Conservation (phyloP, 2,888 invertebrate genomes). For the Cabera pusaria region DNA sequence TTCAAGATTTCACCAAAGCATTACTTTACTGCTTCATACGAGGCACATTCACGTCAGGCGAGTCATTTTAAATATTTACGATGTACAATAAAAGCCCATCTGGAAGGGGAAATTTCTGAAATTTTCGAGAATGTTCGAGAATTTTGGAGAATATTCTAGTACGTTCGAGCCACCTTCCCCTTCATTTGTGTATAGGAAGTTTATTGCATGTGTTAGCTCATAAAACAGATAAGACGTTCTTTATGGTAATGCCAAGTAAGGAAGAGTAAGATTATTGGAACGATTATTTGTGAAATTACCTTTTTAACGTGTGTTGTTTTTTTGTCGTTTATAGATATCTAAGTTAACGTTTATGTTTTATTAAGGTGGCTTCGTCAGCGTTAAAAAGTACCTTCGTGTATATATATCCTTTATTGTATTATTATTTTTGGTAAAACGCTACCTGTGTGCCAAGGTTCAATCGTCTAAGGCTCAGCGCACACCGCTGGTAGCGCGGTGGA, state of each 20-base stretch:
- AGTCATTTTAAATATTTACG: constrained; percentile 16
- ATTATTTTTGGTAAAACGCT: no score
- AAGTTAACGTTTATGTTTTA: no score
- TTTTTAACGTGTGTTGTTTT: neutral
- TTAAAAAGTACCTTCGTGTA: no score
- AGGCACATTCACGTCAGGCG: constrained; percentile 7
- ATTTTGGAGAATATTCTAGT: neutral
- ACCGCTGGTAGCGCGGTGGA: no score
- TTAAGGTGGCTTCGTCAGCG: no score
- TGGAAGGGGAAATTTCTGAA: constrained; percentile 4
- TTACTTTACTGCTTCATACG: constrained; percentile 9
- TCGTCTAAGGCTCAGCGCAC: no score
- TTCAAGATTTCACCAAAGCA: constrained; percentile 2
- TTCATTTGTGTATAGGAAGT: constrained; percentile 6
- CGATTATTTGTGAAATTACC: constrained; percentile 3
- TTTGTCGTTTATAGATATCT: no score
- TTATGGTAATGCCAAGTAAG: constrained; percentile 2
- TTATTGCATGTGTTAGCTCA: constrained; percentile 8
- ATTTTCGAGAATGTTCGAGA: constrained; percentile 5
- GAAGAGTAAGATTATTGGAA: neutral
- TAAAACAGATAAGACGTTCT: constrained; percentile 8
- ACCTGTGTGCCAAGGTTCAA: no score
- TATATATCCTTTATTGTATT: no score
- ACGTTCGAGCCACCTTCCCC: constrained; percentile 3
- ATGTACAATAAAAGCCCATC: constrained; percentile 15